A percentile compares a stretch with the other conserved stretches of the same genome.
phyloP scores from a whole-genome alignment of 2,888 invertebrate species.

The Margaritifera margaritifera region DNA sequence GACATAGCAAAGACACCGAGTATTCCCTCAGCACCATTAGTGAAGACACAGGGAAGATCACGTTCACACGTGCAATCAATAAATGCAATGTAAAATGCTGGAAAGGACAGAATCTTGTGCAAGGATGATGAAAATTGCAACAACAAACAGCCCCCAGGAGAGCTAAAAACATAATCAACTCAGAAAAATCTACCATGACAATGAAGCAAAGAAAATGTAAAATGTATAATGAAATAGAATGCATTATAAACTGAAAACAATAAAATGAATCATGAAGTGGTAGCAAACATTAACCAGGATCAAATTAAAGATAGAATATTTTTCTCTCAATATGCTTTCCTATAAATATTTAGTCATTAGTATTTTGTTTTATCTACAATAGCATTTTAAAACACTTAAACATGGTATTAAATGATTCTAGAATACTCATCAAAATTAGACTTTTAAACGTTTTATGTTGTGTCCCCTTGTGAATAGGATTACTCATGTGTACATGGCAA shows the following conservation, averaged over 20 bases:
- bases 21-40: slow-evolving; percentile 89
- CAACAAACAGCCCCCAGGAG: neutral
- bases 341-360: too few species aligned
- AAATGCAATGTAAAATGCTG: slow-evolving; percentile 54
- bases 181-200: slow-evolving; percentile 2
- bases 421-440: too few species aligned
- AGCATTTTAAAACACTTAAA: too few species aligned
- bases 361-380: too few species aligned
- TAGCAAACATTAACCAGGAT: slow-evolving; percentile 4
- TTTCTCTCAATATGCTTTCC: too few species aligned
- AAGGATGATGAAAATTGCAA: neutral
- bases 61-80: slow-evolving; percentile 45
- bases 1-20: slow-evolving; percentile 99
- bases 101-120: slow-evolving; percentile 10
- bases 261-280: neutral
- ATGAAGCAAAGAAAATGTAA: slow-evolving; percentile 11
- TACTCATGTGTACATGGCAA: too few species aligned
- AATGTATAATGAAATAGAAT: slow-evolving; percentile 17
- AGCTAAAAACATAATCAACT: neutral
- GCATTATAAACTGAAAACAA: slow-evolving; percentile 9
- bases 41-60: slow-evolving; percentile 66
- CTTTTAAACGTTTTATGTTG: too few species aligned
- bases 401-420: too few species aligned
- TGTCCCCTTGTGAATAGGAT: too few species aligned
- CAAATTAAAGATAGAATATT: too few species aligned